Evolutionary conservation across 2,888 invertebrate genomes (phyloP).

Genomic region (Acrobasis repandana): DNA sequence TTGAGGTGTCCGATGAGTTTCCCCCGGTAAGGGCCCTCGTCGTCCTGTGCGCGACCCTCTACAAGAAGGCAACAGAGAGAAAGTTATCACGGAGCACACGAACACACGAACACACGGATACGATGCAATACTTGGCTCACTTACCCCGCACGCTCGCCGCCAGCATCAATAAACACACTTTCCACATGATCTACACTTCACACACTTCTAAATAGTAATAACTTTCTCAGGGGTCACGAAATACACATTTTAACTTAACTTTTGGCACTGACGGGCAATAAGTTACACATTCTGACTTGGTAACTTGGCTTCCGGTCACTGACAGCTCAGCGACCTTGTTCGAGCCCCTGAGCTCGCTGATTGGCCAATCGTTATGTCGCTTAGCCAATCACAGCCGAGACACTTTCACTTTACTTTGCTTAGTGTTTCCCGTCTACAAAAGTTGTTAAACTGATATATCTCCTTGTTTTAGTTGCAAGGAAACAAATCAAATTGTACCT

Average conservation of each 20-base stretch:
- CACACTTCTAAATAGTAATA: constrained; percentile 36
- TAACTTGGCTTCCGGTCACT: constrained; percentile 45
- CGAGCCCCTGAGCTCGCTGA: constrained; percentile 25
- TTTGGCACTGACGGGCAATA: constrained; percentile 32
- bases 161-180: constrained; percentile 52
- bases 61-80: constrained; percentile 51
- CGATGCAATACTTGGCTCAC: neutral
- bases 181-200: constrained; percentile 43
- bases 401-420: constrained; percentile 59
- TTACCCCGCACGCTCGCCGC: constrained; percentile 51
- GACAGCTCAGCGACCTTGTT: constrained; percentile 14
- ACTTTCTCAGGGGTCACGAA: constrained; percentile 46
- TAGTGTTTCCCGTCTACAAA: constrained; percentile 1
- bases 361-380: constrained; percentile 38
- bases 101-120: constrained; percentile 1
- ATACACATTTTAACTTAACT: constrained; percentile 42
- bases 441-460: neutral
- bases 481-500: no score
- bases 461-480: no score
- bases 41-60: constrained; percentile 81
- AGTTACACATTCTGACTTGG: constrained; percentile 24
- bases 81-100: constrained; percentile 42
- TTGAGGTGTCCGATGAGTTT: constrained; percentile 93
- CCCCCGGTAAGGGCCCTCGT: constrained; percentile 89
- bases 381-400: constrained; percentile 45